Evolutionary conservation across 2,888 invertebrate species (phyloP), one percentile per base, ranked within the genome.

Genomic region (Aleiodes alternator): DNA sequence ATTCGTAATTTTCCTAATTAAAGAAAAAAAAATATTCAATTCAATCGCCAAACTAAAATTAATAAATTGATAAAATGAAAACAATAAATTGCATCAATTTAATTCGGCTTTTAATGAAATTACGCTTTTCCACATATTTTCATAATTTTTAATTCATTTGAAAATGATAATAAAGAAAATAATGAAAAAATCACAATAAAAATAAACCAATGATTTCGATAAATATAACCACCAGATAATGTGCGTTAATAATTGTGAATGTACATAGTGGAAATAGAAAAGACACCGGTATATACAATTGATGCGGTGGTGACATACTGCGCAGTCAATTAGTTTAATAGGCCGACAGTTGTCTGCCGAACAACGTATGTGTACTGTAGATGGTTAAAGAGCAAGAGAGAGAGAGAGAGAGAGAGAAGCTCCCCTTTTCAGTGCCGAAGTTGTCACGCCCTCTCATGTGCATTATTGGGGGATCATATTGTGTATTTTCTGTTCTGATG

Each of bases 281-380:
- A 31, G 68, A 68, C 68, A 64, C 16, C 43, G 64, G 64, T 64
- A 64, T 50, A 77, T 76, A 77, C 77, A 78, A 80, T 85, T 79
- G 80, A 80, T 83, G 85, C 78, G 84, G 83, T 82, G 80, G 81
- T 81, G 83, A 83, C 87, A 85, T 85, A 86, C 87, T 85, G 85
- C 76, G 87, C 85, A 86, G 86, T 88, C 88, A 88, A 88, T 88
- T 88, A 88, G 87, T 88, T 87, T 88, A 88, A 88, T 88, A 88
- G 87, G 87, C 84, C 85, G 87, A 88, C 88, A 88, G 88, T 88
- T 88, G 84, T 85, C 83, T 82, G 82, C 81, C 80, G 80, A 70
- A 69, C 81, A 78, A 77, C 75, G 82, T 34, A 50, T 51, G 29
- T 29, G 51, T 68, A 51, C 29, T 50, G 51, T 68, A 51, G 23